Conservation (phyloP, 2,888 invertebrate genomes). For the Alviniconcha strummeri region DNA sequence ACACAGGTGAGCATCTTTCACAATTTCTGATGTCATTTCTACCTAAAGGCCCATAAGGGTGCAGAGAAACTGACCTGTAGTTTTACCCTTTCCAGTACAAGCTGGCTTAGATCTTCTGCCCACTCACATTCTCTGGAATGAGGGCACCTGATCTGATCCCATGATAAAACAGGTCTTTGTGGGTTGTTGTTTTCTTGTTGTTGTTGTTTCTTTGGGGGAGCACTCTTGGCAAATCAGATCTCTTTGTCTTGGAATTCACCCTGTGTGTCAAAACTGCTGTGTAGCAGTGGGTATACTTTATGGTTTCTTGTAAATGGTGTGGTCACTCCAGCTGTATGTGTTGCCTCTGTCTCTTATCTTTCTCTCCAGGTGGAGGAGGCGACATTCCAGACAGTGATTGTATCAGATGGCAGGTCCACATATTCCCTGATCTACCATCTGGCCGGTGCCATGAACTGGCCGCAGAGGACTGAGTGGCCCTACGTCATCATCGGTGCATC, state of each 20-base stretch:
- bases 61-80: too few relatives aligned
- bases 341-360: too few relatives aligned
- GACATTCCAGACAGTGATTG: not conserved
- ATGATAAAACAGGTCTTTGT: not conserved
- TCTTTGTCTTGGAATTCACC: not conserved
- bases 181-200: not conserved
- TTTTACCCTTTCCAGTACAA: too few relatives aligned
- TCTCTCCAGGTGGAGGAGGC: not conserved
- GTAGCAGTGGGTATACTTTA: not conserved
- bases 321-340: too few relatives aligned
- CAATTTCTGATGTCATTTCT: too few relatives aligned
- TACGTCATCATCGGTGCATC: not conserved
- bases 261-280: too few relatives aligned
- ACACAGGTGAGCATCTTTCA: too few relatives aligned
- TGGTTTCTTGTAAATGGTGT: not conserved
- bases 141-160: too few relatives aligned
- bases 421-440: not conserved
- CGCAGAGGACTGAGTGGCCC: not conserved
- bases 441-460: not conserved
- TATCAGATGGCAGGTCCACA: not conserved
- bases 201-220: not conserved
- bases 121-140: too few relatives aligned
- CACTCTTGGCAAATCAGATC: not conserved
- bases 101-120: too few relatives aligned
- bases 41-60: too few relatives aligned